Conservation (phyloP, 2,888 invertebrate genomes). For the Cheilosia soror region DNA sequence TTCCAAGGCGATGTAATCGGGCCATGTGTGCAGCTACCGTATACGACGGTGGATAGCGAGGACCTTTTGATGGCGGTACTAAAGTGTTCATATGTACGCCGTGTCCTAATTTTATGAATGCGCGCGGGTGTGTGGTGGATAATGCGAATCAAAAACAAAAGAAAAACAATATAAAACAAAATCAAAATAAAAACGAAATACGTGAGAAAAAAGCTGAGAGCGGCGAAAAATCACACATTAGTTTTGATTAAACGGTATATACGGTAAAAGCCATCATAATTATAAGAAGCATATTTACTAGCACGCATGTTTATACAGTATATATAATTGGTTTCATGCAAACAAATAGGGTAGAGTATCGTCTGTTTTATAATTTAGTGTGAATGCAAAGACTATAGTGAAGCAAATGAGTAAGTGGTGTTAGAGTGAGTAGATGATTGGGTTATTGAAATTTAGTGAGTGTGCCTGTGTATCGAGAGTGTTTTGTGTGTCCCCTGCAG, state of each 20-base stretch:
- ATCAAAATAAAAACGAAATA: conserved; percentile 3
- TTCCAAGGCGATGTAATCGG: conserved; percentile 90
- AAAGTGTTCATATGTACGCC: conserved; percentile 45
- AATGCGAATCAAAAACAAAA: conserved; percentile 46
- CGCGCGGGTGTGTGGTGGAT: neutral
- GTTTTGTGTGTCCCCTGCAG: conserved; percentile 37
- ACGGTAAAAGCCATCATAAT: neutral
- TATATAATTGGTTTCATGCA: conserved; percentile 5
- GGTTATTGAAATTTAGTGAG: neutral
- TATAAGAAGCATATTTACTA: neutral
- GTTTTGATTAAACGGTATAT: neutral
- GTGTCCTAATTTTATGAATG: conserved; percentile 48
- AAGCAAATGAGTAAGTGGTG: conserved; percentile 17
- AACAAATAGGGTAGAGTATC: neutral
- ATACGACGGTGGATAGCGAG: conserved; percentile 90
- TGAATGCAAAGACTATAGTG: conserved; percentile 16
- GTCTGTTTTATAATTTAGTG: neutral
- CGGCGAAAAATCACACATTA: neutral
- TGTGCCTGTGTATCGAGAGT: conserved; percentile 36
- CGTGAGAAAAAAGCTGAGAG: neutral
- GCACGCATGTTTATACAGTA: neutral
- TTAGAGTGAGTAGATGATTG: conserved; percentile 2
- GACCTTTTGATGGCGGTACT: conserved; percentile 68
- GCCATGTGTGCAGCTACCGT: conserved; percentile 94
- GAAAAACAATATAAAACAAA: conserved; percentile 44